A percentile compares a stretch with the other conserved stretches of the same genome.
These are phyloP conservation scores for Asbolus verrucosus DNA, from an alignment of 1,140 invertebrate species.

Conservation along the genomic window DNA sequence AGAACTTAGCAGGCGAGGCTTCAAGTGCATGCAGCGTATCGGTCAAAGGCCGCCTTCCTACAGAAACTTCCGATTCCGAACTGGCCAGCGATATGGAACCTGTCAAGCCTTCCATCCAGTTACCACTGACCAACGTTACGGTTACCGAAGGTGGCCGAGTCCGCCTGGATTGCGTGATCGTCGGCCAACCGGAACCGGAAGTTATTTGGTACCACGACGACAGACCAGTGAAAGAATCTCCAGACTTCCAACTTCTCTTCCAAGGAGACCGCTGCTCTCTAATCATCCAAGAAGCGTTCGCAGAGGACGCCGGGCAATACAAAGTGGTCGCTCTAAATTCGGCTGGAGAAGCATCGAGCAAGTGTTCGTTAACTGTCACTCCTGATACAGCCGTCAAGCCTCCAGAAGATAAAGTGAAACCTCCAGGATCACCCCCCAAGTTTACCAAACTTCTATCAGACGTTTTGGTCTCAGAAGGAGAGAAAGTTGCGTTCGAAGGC, in stretches of 20 bases:
- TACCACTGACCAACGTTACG: conserved; percentile 76
- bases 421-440: conserved; percentile 70
- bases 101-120: conserved; percentile 78
- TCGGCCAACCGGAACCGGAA: conserved; percentile 87
- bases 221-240: conserved; percentile 85
- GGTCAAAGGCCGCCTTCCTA: conserved; percentile 77
- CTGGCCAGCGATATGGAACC: conserved; percentile 78
- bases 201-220: conserved; percentile 91
- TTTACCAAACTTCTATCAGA: conserved; percentile 80
- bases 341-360: conserved; percentile 81
- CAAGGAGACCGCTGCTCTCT: conserved; percentile 85
- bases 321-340: conserved; percentile 86
- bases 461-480: conserved; percentile 75
- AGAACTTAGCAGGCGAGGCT: conserved; percentile 75
- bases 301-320: conserved; percentile 83
- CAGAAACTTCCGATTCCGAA: conserved; percentile 81
- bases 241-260: conserved; percentile 83
- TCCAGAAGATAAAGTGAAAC: conserved; percentile 59
- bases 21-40: conserved; percentile 74
- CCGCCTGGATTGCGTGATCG: conserved; percentile 83
- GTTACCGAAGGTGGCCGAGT: conserved; percentile 79
- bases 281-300: conserved; percentile 79
- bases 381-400: conserved; percentile 61
- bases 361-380: conserved; percentile 73
- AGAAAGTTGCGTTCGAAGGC: conserved; percentile 79